Evolutionary conservation across 2,888 invertebrate species (phyloP).

Genomic region (Tuberolachnus salignus): DNA sequence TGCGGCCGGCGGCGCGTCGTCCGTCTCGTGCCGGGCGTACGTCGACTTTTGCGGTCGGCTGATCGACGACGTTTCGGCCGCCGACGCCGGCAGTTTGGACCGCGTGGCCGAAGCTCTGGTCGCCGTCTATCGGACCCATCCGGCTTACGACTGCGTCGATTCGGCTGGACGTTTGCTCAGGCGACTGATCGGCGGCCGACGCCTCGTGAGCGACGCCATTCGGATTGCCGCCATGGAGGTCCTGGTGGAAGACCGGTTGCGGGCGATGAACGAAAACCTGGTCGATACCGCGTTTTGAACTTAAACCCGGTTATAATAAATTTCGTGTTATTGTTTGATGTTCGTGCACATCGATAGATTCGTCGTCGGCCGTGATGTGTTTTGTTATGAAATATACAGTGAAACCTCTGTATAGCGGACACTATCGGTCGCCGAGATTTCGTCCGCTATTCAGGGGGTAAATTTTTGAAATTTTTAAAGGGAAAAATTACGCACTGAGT

Average conservation of each 20-base stretch:
- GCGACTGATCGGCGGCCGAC: background rate
- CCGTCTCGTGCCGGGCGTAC: background rate
- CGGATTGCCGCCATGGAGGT: background rate
- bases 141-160: background rate
- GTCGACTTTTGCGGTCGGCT: background rate
- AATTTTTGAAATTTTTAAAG: too few relatives aligned
- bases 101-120: background rate
- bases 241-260: background rate
- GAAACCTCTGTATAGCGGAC: too few relatives aligned
- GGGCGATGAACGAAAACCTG: background rate
- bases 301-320: too few relatives aligned
- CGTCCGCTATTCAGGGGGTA: too few relatives aligned
- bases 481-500: too few relatives aligned
- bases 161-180: background rate
- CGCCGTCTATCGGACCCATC: background rate
- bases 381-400: too few relatives aligned
- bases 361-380: too few relatives aligned
- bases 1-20: background rate
- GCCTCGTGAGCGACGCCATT: background rate
- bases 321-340: background rate
- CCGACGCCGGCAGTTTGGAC: background rate
- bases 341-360: too few relatives aligned
- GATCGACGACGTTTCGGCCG: background rate
- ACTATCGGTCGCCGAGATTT: too few relatives aligned
- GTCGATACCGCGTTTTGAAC: conserved; percentile 22